These are phyloP conservation scores for Brassicogethes aeneus DNA, from an alignment of 2,888 invertebrate species.

Conservation along the genomic window DNA sequence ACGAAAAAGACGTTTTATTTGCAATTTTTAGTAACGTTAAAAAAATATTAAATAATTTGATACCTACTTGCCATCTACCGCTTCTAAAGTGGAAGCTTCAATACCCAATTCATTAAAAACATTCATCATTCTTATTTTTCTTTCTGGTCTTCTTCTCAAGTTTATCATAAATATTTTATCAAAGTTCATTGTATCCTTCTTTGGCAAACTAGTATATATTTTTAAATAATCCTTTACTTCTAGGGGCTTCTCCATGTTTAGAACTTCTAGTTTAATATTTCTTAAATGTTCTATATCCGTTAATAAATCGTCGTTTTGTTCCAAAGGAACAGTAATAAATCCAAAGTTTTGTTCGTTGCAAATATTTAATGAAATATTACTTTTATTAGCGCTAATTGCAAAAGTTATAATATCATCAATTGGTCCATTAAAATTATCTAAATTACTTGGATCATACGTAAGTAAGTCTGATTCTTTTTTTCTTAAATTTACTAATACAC, in stretches of 20 bases:
- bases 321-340: slow-evolving; percentile 71
- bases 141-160: slow-evolving; percentile 69
- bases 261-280: slow-evolving; percentile 53
- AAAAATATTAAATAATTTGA: not conserved
- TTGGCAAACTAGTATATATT: slow-evolving; percentile 28
- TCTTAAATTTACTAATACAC: slow-evolving; percentile 70
- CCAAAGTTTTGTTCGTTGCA: slow-evolving; percentile 81
- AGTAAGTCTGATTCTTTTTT: slow-evolving; percentile 49
- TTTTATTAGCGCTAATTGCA: slow-evolving; percentile 68
- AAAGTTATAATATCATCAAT: slow-evolving; percentile 88
- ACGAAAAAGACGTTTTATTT: no score
- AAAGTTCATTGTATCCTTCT: slow-evolving; percentile 57
- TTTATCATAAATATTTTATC: slow-evolving; percentile 90
- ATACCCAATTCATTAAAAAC: slow-evolving; percentile 77
- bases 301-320: slow-evolving; percentile 52
- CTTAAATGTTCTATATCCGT: slow-evolving; percentile 63
- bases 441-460: slow-evolving; percentile 61
- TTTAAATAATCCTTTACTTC: slow-evolving; percentile 39
- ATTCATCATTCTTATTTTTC: slow-evolving; percentile 67
- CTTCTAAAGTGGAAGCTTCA: slow-evolving; percentile 64
- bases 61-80: slow-evolving; percentile 84
- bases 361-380: slow-evolving; percentile 57
- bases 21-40: no score
- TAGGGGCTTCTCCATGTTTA: slow-evolving; percentile 50
- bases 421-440: slow-evolving; percentile 56